Conservation (phyloP, 2,888 invertebrate species). For the Gasteruption jaculator region DNA sequence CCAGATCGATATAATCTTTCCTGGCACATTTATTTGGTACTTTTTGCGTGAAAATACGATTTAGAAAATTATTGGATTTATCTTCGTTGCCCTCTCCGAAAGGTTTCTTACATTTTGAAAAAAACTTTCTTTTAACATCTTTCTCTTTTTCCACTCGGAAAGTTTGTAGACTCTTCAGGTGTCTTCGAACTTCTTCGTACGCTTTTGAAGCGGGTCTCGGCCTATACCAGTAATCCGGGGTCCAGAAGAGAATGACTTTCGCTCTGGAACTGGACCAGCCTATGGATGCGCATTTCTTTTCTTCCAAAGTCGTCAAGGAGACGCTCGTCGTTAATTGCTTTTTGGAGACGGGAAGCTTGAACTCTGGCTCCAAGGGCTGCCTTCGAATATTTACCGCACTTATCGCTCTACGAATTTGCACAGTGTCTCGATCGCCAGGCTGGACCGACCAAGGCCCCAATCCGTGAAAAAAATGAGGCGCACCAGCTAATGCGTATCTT, state of each 20-base stretch:
- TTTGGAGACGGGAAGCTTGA: slow-evolving; percentile 51
- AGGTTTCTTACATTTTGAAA: slow-evolving; percentile 22
- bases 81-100: slow-evolving; percentile 18
- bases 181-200: slow-evolving; percentile 49
- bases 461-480: slow-evolving; percentile 53
- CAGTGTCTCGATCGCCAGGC: slow-evolving; percentile 50
- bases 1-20: slow-evolving; percentile 1
- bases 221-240: slow-evolving; percentile 57
- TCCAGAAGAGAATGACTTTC: slow-evolving; percentile 55
- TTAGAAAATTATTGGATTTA: slow-evolving; percentile 28
- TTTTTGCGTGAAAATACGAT: slow-evolving; percentile 32
- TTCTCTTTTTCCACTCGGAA: slow-evolving; percentile 23
- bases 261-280: slow-evolving; percentile 28
- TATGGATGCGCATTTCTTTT: slow-evolving; percentile 20
- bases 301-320: slow-evolving; percentile 49
- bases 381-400: slow-evolving; percentile 50
- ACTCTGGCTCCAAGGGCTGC: slow-evolving; percentile 46
- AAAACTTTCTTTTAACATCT: slow-evolving; percentile 23
- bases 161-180: slow-evolving; percentile 34
- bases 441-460: slow-evolving; percentile 54
- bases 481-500: slow-evolving; percentile 51
- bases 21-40: slow-evolving; percentile 7
- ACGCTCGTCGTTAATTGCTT: slow-evolving; percentile 51
- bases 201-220: slow-evolving; percentile 51
- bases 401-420: slow-evolving; percentile 50